phyloP scores from a whole-genome alignment of 2,113 vertebrate species.

The Cephalopterus ornatus region DNA sequence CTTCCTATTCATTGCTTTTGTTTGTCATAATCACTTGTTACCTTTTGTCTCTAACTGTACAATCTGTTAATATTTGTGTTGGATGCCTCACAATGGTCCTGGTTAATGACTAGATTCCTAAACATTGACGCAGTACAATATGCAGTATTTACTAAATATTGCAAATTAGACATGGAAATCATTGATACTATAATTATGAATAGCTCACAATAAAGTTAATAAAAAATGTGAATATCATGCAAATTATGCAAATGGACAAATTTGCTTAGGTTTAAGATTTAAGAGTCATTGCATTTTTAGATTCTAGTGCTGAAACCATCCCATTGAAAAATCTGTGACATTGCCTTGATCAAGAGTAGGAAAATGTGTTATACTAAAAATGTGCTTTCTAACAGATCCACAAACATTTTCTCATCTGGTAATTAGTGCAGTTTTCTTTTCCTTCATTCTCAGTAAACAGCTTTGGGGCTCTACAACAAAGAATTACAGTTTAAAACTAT shows the following conservation, averaged over 20 bases:
- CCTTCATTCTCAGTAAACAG: constrained; percentile 10
- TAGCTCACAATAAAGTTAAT: not conserved
- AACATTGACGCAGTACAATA: not conserved
- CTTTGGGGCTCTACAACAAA: not conserved
- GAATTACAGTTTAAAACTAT: not conserved
- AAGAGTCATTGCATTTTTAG: not conserved
- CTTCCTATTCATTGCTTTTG: constrained; percentile 12
- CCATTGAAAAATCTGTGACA: not conserved
- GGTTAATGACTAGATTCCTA: not conserved
- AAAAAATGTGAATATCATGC: not conserved
- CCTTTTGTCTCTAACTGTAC: not conserved
- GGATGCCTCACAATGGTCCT: not conserved
- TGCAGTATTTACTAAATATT: not conserved
- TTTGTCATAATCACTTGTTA: constrained; percentile 6
- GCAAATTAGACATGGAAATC: not conserved
- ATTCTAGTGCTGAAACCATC: not conserved
- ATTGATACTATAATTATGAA: not conserved
- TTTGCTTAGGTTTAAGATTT: not conserved
- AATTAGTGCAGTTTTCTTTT: constrained; percentile 8
- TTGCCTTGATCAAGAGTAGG: not conserved
- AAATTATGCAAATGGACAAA: not conserved
- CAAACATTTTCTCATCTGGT: not conserved
- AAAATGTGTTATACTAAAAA: not conserved
- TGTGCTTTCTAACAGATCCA: not conserved
- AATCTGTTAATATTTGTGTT: not conserved